phyloP scores from a whole-genome alignment of 2,888 invertebrate genomes.

The Cantharis rustica region DNA sequence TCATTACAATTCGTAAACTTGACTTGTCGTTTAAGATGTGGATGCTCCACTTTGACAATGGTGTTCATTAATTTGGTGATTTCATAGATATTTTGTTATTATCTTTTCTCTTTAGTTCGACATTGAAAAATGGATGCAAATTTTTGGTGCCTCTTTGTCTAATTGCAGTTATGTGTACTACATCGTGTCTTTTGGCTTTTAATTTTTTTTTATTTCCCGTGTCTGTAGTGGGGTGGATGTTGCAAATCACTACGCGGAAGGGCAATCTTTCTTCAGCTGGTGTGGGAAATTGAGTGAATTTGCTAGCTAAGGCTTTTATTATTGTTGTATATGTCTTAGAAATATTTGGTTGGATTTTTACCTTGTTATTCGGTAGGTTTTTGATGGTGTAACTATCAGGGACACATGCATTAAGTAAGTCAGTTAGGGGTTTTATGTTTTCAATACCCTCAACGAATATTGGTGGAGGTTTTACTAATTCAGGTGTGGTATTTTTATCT shows the following conservation, averaged over 20 bases:
- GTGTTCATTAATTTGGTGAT: neutral
- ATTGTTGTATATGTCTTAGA: no score
- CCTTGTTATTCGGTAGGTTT: no score
- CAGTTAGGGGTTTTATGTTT: neutral
- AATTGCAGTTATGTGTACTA: neutral
- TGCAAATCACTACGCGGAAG: neutral
- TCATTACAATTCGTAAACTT: conserved; percentile 15
- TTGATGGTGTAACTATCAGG: no score
- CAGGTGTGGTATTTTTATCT: no score
- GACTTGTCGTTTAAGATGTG: neutral
- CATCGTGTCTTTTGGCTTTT: neutral
- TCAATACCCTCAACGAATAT: neutral
- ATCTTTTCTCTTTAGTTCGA: neutral
- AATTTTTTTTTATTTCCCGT: neutral
- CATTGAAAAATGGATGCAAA: neutral
- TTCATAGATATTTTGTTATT: conserved; percentile 7
- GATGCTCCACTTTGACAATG: conserved; percentile 1
- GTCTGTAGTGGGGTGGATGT: neutral
- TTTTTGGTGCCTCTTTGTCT: conserved; percentile 1
- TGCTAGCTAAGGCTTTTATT: no score
- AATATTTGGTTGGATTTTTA: no score
- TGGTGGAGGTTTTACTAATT: no score
- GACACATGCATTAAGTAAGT: neutral
- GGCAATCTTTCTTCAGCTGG: no score
- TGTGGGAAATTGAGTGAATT: no score